phyloP scores from a whole-genome alignment of 2,113 vertebrate genomes.

The Saccopteryx bilineata region DNA sequence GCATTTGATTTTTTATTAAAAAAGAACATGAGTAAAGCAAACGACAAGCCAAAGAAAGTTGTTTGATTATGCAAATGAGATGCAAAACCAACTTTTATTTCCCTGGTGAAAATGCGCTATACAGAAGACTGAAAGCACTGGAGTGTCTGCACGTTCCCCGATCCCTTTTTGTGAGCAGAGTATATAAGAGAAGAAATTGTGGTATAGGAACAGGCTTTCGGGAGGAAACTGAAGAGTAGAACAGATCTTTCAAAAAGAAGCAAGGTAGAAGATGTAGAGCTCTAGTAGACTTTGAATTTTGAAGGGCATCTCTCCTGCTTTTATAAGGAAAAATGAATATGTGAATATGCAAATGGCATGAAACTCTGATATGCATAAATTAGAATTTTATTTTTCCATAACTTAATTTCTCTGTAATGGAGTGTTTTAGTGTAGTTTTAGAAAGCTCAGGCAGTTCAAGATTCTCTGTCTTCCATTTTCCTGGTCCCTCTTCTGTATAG shows the following conservation, averaged over 20 bases:
- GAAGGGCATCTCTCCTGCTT: constrained; percentile 12
- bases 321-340: constrained; percentile 58
- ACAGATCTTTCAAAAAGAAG: neutral
- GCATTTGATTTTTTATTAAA: no score
- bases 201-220: neutral
- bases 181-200: neutral
- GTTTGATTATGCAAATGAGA: no score
- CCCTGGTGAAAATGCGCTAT: no score
- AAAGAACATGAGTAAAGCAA: no score
- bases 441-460: constrained; percentile 44
- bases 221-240: neutral
- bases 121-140: no score
- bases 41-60: no score
- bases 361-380: constrained; percentile 59
- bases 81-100: no score
- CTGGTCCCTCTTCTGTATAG: neutral
- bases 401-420: constrained; percentile 34
- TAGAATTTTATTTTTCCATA: constrained; percentile 66
- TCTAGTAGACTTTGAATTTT: constrained; percentile 42
- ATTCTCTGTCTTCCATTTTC: neutral
- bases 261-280: neutral
- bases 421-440: constrained; percentile 6
- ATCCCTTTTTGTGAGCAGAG: no score
- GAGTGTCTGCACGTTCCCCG: no score
- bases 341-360: constrained; percentile 45